Conservation (phyloP, 2,888 invertebrate genomes). For the Clistopyga incitator region DNA sequence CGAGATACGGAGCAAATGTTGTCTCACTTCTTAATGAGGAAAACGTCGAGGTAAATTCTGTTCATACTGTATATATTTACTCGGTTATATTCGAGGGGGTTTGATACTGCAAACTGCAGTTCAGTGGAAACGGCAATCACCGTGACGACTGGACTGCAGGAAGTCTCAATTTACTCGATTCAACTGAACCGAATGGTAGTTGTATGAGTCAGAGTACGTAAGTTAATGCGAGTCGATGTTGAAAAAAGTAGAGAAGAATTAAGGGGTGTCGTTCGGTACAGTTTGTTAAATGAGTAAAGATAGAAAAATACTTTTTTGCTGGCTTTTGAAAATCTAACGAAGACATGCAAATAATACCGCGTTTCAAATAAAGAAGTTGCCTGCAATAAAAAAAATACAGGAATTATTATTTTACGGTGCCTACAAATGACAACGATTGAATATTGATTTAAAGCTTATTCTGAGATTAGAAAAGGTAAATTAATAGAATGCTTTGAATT, state of each 20-base stretch:
- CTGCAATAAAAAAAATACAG: too few relatives aligned
- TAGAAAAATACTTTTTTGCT: too few relatives aligned
- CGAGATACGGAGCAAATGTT: slow-evolving; percentile 47
- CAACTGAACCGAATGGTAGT: neutral
- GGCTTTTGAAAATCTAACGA: too few relatives aligned
- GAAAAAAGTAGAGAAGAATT: neutral
- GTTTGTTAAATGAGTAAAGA: neutral
- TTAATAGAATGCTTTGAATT: too few relatives aligned
- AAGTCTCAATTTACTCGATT: slow-evolving; percentile 1
- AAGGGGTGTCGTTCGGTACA: neutral
- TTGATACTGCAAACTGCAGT: neutral
- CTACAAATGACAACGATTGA: too few relatives aligned
- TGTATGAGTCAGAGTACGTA: neutral
- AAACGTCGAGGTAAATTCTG: slow-evolving; percentile 39
- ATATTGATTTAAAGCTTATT: too few relatives aligned
- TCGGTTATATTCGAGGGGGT: neutral
- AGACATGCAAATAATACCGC: too few relatives aligned
- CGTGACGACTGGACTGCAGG: neutral
- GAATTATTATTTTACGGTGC: too few relatives aligned
- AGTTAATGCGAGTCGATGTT: neutral
- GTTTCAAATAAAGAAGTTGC: too few relatives aligned
- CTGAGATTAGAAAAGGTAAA: too few relatives aligned
- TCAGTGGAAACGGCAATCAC: slow-evolving; percentile 3
- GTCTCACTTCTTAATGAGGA: slow-evolving; percentile 60
- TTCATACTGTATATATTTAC: slow-evolving; percentile 6